Evolutionary conservation across 2,797 vertebrate species (phyloP), one percentile per base, ranked within the genome.

Genomic region (Craterocephalus amniculus): DNA sequence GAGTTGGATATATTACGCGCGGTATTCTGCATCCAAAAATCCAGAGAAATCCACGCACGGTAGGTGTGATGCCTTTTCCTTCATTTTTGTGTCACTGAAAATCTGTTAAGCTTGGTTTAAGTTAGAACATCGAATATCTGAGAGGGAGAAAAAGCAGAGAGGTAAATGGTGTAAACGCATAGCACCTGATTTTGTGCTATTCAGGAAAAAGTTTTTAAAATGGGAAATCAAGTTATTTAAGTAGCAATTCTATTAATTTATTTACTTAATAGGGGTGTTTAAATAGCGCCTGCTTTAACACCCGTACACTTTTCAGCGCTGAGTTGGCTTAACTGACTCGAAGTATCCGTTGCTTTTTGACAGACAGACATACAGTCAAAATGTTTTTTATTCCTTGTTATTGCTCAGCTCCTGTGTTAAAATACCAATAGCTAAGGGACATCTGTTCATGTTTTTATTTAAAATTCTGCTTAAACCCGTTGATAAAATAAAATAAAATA

Each of bases 11-110:
- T 29, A 35, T 4, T 24, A 57, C 12, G 51, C 64, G 1, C 48
- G 18, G n/a, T 16, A 29, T 1, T 48, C 29, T 32, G 22, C 34
- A 4, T 22, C 51, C 56, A 66, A 63, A 63, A 36, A 57, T 16
- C 14, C 77, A 14, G 62, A 65, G 9, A 4, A 4, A 51, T 4
- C 64, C 31, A 7, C 36, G 38, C 16, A 24, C 27, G 83, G 86
- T 89, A 79, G 45, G 86, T 63, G 29, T 16, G 62, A 1, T 12
- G 38, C 40, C 27, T 76, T 76, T 38, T 3, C 16, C 27, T 18
- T 18, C 24, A 31, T 34, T 34, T 29, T 29, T 38, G n/a, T 4
- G 2, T 49, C 22, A 11, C 12, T 22, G 10, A 49, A 49, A n/a
- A 22, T 48, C 4, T 48, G 18, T 14, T 16, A 18, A 7, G 6